Base-by-base conservation (phyloP, 2,888 invertebrate genomes). In the Notocelia uddmanniana region DNA sequence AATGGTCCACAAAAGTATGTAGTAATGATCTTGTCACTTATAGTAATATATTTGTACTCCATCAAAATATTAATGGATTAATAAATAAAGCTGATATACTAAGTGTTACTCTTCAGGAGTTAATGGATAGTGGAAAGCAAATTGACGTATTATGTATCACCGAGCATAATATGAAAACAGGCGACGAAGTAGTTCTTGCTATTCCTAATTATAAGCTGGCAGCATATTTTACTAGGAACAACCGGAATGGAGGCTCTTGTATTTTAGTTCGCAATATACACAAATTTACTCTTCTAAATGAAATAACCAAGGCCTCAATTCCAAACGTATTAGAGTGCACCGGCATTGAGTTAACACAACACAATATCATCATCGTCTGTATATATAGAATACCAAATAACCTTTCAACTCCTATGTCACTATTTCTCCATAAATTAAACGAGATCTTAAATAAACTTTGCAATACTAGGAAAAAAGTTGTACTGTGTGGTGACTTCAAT, bases 201-300 rank as follows among this genome's bases (percentile, higher is more conserved):
- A n/a, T 48, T 48, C 48, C 48, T 15, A 48, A 48, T n/a, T 48
- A 48, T n/a, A 48, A 48, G 5, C 6, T 48, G n/a, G 48, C 48
- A 48, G 11, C 48, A n/a, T n/a, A n/a, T 48, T 48, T n/a, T 48
- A 5, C n/a, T 2, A 48, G 48, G 15, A n/a, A 48, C n/a, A 48
- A n/a, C n/a, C 13, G 48, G n/a, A 48, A 48, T 48, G 48, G 48
- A 48, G 48, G 48, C n/a, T 48, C 48, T 48, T 48, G 48, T 48
- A 48, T 48, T 48, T 48, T 48, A n/a, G 48, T 48, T 15, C 48
- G 48, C 5, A 48, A 48, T 6, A 48, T 48, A 15, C 48, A 48
- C 48, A 48, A n/a, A n/a, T 48, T 48, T 48, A 48, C 1, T 48
- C 13, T 48, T 48, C 13, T 48, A 48, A 13, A 48, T n/a, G 48